These are phyloP conservation scores for Mastomys natalensis DNA, from an alignment of 2,113 vertebrate species.

Conservation along the genomic window DNA sequence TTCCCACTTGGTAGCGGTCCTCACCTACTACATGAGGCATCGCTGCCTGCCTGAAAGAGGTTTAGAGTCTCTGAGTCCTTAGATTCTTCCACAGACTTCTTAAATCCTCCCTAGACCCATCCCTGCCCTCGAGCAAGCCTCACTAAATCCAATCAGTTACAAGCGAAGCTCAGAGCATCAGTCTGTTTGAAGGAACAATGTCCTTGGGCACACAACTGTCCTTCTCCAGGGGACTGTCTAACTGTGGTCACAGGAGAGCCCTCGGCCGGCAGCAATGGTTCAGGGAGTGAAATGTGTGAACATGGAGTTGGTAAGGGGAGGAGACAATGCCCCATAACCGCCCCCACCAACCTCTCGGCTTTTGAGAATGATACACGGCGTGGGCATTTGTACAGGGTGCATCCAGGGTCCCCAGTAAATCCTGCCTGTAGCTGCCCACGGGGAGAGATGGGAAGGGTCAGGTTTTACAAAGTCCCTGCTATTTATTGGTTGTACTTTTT, in stretches of 20 bases:
- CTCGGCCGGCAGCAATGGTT: not conserved
- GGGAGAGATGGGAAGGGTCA: not conserved
- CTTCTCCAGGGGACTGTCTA: not conserved
- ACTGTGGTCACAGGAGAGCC: not conserved
- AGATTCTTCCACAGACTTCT: not conserved
- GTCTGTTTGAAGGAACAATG: not conserved
- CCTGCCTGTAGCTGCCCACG: not conserved
- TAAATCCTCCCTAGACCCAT: not conserved
- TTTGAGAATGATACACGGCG: not conserved
- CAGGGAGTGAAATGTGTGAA: not conserved
- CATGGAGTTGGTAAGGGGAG: not conserved
- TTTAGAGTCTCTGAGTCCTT: not conserved
- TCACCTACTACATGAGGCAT: not conserved
- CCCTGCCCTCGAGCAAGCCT: not conserved
- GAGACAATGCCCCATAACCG: not conserved
- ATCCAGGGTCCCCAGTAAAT: not conserved
- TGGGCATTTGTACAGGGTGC: not conserved
- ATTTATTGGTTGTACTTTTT: not conserved
- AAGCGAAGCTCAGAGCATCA: not conserved
- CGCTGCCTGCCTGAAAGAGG: not conserved
- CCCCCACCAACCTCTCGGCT: not conserved
- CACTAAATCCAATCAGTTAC: conserved; percentile 19
- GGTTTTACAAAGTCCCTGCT: not conserved
- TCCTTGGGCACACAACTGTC: not conserved
- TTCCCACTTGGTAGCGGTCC: no score